phyloP scores from a whole-genome alignment of 2,888 invertebrate species.

The Taenaris catops region DNA sequence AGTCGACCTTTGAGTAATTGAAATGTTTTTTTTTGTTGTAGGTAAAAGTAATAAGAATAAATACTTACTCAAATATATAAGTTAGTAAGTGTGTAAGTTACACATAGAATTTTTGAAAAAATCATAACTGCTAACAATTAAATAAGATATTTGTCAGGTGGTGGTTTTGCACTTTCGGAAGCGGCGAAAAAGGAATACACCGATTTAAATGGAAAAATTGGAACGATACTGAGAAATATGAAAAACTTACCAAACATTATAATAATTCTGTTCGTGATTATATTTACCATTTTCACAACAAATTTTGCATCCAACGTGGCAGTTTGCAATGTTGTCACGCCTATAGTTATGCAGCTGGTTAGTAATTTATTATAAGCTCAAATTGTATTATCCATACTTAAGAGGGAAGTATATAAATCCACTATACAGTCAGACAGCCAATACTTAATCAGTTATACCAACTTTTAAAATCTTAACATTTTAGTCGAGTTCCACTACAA shows the following conservation, averaged over 20 bases:
- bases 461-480: too few species aligned
- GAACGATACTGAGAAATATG: constrained; percentile 31
- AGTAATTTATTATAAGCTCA: constrained; percentile 16
- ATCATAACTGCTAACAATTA: too few species aligned
- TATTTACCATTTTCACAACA: constrained; percentile 44
- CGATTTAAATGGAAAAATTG: constrained; percentile 45
- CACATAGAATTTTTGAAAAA: too few species aligned
- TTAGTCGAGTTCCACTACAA: too few species aligned
- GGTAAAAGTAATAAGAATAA: too few species aligned
- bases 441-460: background rate
- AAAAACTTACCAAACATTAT: constrained; percentile 32
- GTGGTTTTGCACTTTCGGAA: constrained; percentile 47
- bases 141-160: constrained; percentile 30
- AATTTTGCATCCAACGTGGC: constrained; percentile 66
- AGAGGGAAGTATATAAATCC: too few species aligned
- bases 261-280: constrained; percentile 38
- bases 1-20: too few species aligned
- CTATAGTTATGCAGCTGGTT: constrained; percentile 58
- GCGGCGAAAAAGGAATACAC: constrained; percentile 45
- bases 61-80: too few species aligned
- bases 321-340: constrained; percentile 50
- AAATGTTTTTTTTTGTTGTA: too few species aligned
- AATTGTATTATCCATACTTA: background rate
- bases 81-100: too few species aligned
- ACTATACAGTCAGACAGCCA: background rate